Evolutionary conservation across 35 echinoderm and acorn worm species (phyloP), one percentile per base, ranked within the genome.

Genomic region (Patiria miniata): DNA sequence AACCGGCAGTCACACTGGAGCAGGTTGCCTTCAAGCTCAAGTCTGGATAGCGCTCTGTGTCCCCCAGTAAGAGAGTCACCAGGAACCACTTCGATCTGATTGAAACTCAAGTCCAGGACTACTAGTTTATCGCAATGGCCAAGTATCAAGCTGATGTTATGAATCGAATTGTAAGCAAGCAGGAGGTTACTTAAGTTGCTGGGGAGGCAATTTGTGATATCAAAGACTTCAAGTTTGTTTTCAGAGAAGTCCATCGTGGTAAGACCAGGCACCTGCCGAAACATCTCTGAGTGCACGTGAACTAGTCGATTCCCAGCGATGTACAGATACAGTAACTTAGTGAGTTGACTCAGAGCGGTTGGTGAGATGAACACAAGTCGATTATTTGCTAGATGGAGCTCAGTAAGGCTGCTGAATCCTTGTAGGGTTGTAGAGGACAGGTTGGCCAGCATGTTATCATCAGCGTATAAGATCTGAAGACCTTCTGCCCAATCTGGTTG

Each of bases 1-100:
- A 73, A 32, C 8, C 65, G 26, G 29, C 65, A 73, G 65, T 73
- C 65, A 73, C 65, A 73, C 65, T 73, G 65, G 29, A 73, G 65
- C 2, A 23, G 65, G 65, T 73, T 73, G 29, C 65, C 65, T 26
- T 32, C 8, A 26, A 73, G n/a, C 30, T 73, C 65, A 14, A 73
- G 65, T 34, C 65, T 26, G 65, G 65, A 73, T 4, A 73, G 65
- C 26, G 65, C 34, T 73, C 26, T 26, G 65, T 30, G 21, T 36
- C 7, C 29, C 14, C 65, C 65, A 14, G 34, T 34, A 16, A 73
- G 26, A 34, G 65, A 73, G 34, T 73, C 29, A 32, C 65, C 65
- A 8, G 65, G 65, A 10, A 73, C 65, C 26, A 73, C 26, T 34
- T 73, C n/a, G 65, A 73, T 73, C 30, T 73, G 65, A 73, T 73